Base-by-base conservation (phyloP, 1,140 invertebrate genomes). In the Sesamia nonagrioides region DNA sequence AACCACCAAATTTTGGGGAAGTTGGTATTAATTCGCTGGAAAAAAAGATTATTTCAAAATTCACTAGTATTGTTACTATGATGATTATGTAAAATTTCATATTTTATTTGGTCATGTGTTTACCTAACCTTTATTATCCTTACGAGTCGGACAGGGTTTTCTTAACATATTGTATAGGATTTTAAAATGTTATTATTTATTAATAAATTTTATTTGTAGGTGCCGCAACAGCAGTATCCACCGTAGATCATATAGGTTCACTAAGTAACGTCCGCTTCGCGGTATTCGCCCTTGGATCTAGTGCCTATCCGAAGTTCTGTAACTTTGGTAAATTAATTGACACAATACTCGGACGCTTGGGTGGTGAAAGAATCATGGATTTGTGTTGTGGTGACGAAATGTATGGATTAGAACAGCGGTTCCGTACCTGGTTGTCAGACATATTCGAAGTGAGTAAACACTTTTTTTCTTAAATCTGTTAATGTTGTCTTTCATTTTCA, bases 261-360 rank as follows among this genome's bases (percentile, higher is more conserved):
- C 93, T 98, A 0, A 98, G 97, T 86, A 99, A 98, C 83, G 97
- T 99, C 17, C 97, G 98, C 90, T 99, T 98, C 90, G 98, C 98
- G 0, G 98, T 99, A 1, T 99, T 99, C 92, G 98, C 97, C 0
- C 93, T 99, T 4, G 99, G 99, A 11, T 99, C 98, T 2, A 98
- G 98, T 81, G 98, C 98, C 0, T 99, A 99, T 95, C 99, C 99
- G 0, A 99, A 99, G 89, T 99, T 99, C 91, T 99, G 98, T 90
- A 97, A 98, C 40, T 99, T 99, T 89, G 99, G 98, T 0, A 97
- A 97, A 88, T 99, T 98, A 84, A 97, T 99, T 56, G 98, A 99
- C 90, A 98, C 98, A 88, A 96, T 99, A 37, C 94, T 99, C 6
- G 97, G 97, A 61, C 97, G 99, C 86, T 95, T 99, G 15, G 98